A percentile compares a stretch with the other conserved stretches of the same genome.
Conservation (phyloP, 2,888 invertebrate genomes). For the Troides aeacus region DNA sequence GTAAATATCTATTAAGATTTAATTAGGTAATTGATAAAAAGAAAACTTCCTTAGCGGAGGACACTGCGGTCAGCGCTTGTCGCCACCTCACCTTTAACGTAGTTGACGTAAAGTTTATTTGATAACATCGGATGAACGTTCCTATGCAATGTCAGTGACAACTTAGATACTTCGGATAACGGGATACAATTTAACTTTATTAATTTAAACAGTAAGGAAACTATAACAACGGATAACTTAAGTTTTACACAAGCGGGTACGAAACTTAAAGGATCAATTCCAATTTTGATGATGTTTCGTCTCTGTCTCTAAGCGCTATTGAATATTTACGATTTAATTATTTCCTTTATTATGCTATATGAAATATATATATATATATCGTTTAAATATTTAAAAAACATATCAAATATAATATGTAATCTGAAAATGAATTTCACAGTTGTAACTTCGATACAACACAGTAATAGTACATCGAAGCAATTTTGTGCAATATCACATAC, state of each 20-base stretch:
- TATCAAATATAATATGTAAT: too few species aligned
- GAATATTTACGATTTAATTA: too few species aligned
- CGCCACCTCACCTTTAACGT: neutral
- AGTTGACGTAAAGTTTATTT: neutral
- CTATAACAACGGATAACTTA: constrained; percentile 1
- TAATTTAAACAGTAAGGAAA: constrained; percentile 1
- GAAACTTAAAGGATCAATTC: neutral
- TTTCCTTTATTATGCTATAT: too few species aligned
- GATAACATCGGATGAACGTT: neutral
- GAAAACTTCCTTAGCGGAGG: too few species aligned
- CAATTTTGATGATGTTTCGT: neutral
- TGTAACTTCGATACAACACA: neutral
- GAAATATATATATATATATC: too few species aligned
- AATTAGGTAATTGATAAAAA: too few species aligned
- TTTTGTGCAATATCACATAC: constrained; percentile 6
- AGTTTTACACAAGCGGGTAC: neutral
- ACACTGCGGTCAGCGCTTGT: neutral
- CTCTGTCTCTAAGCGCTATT: neutral
- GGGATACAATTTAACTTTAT: neutral
- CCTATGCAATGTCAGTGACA: constrained; percentile 4
- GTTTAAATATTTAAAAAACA: too few species aligned
- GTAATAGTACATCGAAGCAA: neutral
- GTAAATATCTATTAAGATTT: too few species aligned
- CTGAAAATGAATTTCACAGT: neutral
- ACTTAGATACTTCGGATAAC: neutral